Evolutionary conservation across 2,888 invertebrate species (phyloP), one percentile per base, ranked within the genome.

Genomic region (Lasius fuliginosus): DNA sequence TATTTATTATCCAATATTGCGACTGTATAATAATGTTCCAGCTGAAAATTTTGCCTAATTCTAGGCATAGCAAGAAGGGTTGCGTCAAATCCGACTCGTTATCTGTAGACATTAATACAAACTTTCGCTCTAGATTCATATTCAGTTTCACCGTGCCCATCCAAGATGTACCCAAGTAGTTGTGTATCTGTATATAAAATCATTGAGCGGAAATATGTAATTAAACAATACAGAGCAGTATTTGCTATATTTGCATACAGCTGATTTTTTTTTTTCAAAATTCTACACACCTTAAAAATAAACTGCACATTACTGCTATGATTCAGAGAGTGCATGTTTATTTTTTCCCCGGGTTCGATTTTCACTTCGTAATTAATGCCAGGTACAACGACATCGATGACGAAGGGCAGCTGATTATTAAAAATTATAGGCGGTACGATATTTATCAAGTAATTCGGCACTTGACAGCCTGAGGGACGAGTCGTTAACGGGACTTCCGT

Each of bases 1-100:
- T 98, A 95, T 99, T 99, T 88, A 98, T 97, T 92, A 99, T 96
- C 98, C 98, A 99, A 94, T 97, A 98, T 23, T 98, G 98, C 1
- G 98, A 97, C 94, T 97, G 97, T 92, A 98, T 95, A 92, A 96
- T 96, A 77, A 98, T 94, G 87, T 97, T 96, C 95, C 97, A 96
- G 90, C 96, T 96, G 74, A 96, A 96, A 56, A 95, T 95, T 75
- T 97, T 95, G 84, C 96, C 97, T 30, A 97, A 96, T 88, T 96
- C 96, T 42, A 97, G 96, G 92, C 97, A 96, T 69, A 98, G 95
- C 33, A 96, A 96, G 88, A 98, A 95, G 90, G 97, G 96, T 89
- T 97, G 97, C 60, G 96, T 96, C 36, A 96, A 96, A 81, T 97
- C 97, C 2, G 96, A 96, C 84, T 97, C 97, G 87, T 96, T 96